These are phyloP conservation scores for Serrognathus titanus DNA, from an alignment of 2,888 invertebrate species.

Conservation along the genomic window DNA sequence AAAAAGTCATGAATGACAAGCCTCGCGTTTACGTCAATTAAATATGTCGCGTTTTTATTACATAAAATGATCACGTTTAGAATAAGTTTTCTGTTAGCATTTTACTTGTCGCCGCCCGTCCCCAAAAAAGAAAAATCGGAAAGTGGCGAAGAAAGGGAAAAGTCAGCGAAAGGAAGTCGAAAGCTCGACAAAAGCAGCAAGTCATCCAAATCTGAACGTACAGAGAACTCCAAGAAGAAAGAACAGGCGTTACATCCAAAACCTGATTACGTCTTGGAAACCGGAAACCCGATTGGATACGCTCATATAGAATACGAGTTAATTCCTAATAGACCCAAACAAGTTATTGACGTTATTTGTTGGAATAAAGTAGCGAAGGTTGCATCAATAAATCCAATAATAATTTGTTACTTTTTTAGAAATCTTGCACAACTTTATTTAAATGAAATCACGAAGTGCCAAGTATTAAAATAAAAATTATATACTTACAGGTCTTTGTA, in stretches of 20 bases:
- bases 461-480: background rate
- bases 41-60: too few species aligned
- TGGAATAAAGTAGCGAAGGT: constrained; percentile 30
- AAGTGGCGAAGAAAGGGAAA: constrained; percentile 9
- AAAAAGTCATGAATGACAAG: too few species aligned
- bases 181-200: background rate
- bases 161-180: constrained; percentile 5
- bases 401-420: background rate
- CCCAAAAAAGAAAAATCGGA: constrained; percentile 2
- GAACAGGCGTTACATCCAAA: background rate
- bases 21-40: too few species aligned
- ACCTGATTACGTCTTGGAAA: constrained; percentile 22
- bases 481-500: constrained; percentile 19
- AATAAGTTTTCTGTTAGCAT: constrained; percentile 18
- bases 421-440: background rate
- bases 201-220: background rate
- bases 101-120: constrained; percentile 10
- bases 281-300: constrained; percentile 20
- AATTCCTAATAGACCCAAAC: constrained; percentile 20
- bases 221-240: background rate
- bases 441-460: too few species aligned
- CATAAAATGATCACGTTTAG: constrained; percentile 19
- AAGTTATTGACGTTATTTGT: constrained; percentile 28
- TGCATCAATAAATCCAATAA: background rate
- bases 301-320: constrained; percentile 29